Base-by-base conservation (phyloP, 2,113 vertebrate species). In the Caranx melampygus region DNA sequence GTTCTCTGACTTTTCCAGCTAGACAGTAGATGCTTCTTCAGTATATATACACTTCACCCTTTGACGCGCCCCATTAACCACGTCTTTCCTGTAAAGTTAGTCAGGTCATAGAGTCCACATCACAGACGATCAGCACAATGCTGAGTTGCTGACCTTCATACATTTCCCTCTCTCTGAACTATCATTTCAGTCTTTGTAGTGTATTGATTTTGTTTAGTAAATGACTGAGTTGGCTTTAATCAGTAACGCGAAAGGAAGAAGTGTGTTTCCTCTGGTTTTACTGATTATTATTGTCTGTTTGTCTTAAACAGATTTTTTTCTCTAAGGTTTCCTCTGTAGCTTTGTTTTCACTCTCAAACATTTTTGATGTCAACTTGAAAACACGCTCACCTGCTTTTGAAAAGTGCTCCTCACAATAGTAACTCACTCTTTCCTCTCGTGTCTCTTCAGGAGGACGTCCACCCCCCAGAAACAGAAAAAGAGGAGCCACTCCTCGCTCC, bases 371-470 rank as follows among this genome's bases (percentile, higher is more conserved):
- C 49, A 16, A n/a, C 12, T 54, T 26, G 11, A 54, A 55, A 55
- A 55, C 10, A 3, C 18, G 21, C 20, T 21, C n/a, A 55, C 10
- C 18, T 1, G 18, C 7, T 51, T 51, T 49, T 55, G 11, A 11
- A 26, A 4, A 12, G n/a, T 4, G 12, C 26, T 47, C 45, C n/a
- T 34, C 5, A 52, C 8, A 37, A 10, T n/a, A 10, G 2, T 1
- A 6, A 44, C 31, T 85, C 49, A 69, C 8, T 0, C 12, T 26
- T 44, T 57, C 10, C n/a, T 57, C 2, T 37, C 12, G 26, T 68
- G 3, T 51, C 3, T 59, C 81, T 91, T 15, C 84, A 99, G 97
- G 95, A 95, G 55, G 96, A 94, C 3, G 90, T 87, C 75, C 92
- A 93, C 2, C 88, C 93, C 1, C 93, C 92, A 1, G 87, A 94